Conservation (phyloP, 2,888 invertebrate species). For the Gasteruption jaculator region DNA sequence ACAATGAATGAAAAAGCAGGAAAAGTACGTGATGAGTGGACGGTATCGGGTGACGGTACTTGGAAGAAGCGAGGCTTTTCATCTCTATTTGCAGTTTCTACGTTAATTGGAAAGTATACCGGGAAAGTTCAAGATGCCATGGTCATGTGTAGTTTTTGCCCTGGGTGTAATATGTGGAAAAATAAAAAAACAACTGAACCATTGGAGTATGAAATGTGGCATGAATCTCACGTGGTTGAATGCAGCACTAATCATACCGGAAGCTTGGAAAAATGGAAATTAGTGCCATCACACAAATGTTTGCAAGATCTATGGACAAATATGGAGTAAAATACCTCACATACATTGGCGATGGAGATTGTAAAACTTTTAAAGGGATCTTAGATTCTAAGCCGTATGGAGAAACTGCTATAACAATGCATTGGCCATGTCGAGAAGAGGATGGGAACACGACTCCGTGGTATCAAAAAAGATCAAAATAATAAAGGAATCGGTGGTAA, state of each 20-base stretch:
- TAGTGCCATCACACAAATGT: slow-evolving; percentile 14
- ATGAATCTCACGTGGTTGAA: slow-evolving; percentile 9
- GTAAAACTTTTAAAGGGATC: slow-evolving; percentile 12
- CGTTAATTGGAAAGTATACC: slow-evolving; percentile 8
- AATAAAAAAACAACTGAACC: slow-evolving; percentile 11
- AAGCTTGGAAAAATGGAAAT: slow-evolving; percentile 21
- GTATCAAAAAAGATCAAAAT: slow-evolving; percentile 11
- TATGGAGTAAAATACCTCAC: slow-evolving; percentile 10
- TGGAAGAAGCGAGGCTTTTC: slow-evolving; percentile 11
- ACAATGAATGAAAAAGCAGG: background rate
- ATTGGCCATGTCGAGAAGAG: slow-evolving; percentile 20
- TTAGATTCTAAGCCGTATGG: slow-evolving; percentile 2
- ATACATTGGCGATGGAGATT: slow-evolving; percentile 18
- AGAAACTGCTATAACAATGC: slow-evolving; percentile 8
- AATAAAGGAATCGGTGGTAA: slow-evolving; percentile 18
- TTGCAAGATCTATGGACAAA: slow-evolving; percentile 11
- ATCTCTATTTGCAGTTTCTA: slow-evolving; percentile 11
- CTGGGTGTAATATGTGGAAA: slow-evolving; percentile 11
- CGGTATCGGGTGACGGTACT: slow-evolving; percentile 7
- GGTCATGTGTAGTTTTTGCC: slow-evolving; percentile 11
- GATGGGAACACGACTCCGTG: slow-evolving; percentile 20
- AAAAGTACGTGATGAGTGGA: background rate
- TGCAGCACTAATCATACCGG: slow-evolving; percentile 18
- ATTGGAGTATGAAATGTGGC: slow-evolving; percentile 15
- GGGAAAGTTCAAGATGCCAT: slow-evolving; percentile 11